Percentiles rank a stretch among this genome's conserved stretches.
These are phyloP conservation scores for Oscheius sp. DNA, from an alignment of 2,888 invertebrate genomes.

Conservation along the genomic window DNA sequence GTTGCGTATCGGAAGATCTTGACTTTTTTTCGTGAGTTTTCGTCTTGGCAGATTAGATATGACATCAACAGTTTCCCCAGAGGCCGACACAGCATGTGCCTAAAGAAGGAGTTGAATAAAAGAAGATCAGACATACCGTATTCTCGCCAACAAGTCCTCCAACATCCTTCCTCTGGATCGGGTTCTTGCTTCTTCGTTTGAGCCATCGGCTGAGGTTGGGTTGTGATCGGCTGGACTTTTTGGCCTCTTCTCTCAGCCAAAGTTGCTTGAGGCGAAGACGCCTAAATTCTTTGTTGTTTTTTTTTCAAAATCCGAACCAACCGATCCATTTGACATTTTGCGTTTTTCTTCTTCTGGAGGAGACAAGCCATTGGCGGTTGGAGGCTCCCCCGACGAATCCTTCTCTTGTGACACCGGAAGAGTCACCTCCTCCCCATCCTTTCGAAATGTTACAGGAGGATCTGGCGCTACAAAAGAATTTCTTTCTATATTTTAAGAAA, in stretches of 20 bases:
- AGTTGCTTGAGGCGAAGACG: neutral
- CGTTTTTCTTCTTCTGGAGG: neutral
- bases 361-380: neutral
- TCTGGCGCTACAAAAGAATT: neutral
- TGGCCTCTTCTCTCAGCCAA: conserved; percentile 20
- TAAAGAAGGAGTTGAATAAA: too few species aligned
- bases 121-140: too few species aligned
- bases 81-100: conserved; percentile 33
- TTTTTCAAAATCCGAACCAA: neutral
- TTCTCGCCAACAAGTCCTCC: conserved; percentile 32
- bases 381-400: neutral
- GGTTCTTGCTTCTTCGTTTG: conserved; percentile 15
- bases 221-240: conserved; percentile 21
- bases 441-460: conserved; percentile 9
- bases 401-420: neutral
- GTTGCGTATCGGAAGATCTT: too few species aligned
- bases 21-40: too few species aligned
- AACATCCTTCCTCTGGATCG: conserved; percentile 32
- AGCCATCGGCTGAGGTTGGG: conserved; percentile 20
- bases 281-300: neutral
- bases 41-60: neutral
- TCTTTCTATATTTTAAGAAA: neutral
- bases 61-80: conserved; percentile 19
- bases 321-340: neutral
- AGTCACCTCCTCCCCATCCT: conserved; percentile 9